Conservation (phyloP, 2,113 vertebrate species). For the Spilogale gracilis region DNA sequence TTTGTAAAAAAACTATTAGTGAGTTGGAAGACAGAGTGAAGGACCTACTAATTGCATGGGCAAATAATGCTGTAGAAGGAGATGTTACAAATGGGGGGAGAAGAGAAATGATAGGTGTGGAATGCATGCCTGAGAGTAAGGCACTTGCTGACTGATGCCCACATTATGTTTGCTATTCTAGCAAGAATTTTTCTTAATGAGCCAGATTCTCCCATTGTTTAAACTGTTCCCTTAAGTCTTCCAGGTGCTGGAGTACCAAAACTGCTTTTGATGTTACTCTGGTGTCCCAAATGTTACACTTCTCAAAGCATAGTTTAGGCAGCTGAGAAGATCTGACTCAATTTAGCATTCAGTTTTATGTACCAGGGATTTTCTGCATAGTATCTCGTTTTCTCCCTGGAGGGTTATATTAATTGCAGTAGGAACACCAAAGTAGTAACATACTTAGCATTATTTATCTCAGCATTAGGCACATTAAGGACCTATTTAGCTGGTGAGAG, state of each 20-base stretch:
- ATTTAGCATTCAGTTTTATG: slow-evolving; percentile 63
- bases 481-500: slow-evolving; percentile 55
- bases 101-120: neutral
- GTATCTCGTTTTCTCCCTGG: slow-evolving; percentile 24
- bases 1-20: neutral
- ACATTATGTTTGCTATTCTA: slow-evolving; percentile 62
- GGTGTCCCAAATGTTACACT: slow-evolving; percentile 11
- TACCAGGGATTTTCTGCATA: neutral
- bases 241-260: neutral
- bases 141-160: slow-evolving; percentile 14
- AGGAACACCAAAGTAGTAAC: slow-evolving; percentile 9
- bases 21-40: slow-evolving; percentile 13
- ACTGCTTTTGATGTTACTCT: slow-evolving; percentile 40
- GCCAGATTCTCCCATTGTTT: slow-evolving; percentile 47
- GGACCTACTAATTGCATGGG: neutral
- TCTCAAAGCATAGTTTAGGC: slow-evolving; percentile 45
- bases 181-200: slow-evolving; percentile 55
- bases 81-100: neutral
- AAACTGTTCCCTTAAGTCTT: slow-evolving; percentile 65
- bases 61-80: neutral
- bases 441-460: slow-evolving; percentile 75
- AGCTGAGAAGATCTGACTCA: slow-evolving; percentile 9
- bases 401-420: slow-evolving; percentile 56
- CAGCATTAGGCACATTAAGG: slow-evolving; percentile 54
- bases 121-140: neutral